Evolutionary conservation across 2,888 invertebrate genomes (phyloP).

Genomic region (Tromatobia lineatoria): DNA sequence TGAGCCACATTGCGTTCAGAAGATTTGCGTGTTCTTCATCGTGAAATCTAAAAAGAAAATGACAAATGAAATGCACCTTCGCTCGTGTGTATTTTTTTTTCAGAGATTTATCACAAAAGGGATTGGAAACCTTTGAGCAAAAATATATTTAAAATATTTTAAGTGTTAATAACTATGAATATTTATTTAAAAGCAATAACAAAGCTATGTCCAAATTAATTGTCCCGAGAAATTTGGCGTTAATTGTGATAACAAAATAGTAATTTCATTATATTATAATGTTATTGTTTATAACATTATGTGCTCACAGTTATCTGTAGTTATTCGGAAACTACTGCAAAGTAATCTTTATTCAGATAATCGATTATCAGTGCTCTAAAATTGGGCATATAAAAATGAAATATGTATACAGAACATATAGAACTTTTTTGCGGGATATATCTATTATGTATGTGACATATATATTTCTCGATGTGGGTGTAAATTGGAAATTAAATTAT

Average conservation of each 20-base stretch:
- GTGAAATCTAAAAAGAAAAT: conserved; percentile 92
- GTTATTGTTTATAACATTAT: too few relatives aligned
- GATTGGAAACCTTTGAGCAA: neutral
- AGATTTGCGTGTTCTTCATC: conserved; percentile 99
- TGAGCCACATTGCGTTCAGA: conserved; percentile 99
- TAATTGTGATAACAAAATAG: neutral
- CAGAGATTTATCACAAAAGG: neutral
- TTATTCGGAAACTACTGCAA: too few relatives aligned
- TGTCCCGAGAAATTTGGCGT: neutral
- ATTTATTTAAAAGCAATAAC: neutral
- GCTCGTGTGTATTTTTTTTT: neutral
- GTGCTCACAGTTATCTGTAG: neutral
- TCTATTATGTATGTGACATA: too few relatives aligned
- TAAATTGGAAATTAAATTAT: too few relatives aligned
- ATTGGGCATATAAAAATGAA: too few relatives aligned
- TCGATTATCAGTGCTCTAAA: too few relatives aligned
- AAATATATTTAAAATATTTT: neutral
- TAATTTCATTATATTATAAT: neutral
- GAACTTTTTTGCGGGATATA: too few relatives aligned
- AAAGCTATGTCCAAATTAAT: neutral
- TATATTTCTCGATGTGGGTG: too few relatives aligned
- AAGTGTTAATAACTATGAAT: neutral
- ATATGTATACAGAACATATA: too few relatives aligned
- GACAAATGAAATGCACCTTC: neutral
- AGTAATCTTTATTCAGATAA: too few relatives aligned